Base-by-base conservation (phyloP, 2,888 invertebrate species). In the Odiellus spinosus region DNA sequence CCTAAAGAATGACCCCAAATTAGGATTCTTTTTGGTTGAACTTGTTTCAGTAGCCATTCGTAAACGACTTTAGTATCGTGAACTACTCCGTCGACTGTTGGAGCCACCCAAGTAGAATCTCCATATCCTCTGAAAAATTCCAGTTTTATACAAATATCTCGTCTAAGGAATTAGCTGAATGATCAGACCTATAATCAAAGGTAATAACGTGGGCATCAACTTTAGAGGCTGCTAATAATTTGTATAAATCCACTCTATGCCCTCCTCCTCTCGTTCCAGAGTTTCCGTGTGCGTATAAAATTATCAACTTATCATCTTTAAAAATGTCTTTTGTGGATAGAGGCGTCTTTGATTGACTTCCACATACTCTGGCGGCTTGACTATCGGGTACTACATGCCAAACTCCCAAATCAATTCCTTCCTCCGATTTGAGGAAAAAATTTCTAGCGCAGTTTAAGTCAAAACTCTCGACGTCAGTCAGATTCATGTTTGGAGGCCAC, bases 1-100 rank as follows among this genome's bases (percentile, higher is more conserved):
- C 86, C 90, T 55, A 96, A 70, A 0, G 93, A 95, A 67, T 96
- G 95, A 4, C 93, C 95, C 93, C 93, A 96, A 0, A 95, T 73
- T 59, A 81, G 83, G 12, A 96, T 66, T 0, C 80, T 76, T 44
- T 74, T 70, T n/a, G 71, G 68, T 2, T 74, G 73, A 6, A 74
- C 65, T 38, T 68, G 70, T 21, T 73, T 62, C 41, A 42, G 32
- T 2, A 53, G 26, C 80, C 88, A 93, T 52, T 80, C 74, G 60
- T 80, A 82, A 1, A 88, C 76, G 45, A 75, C 72, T 49, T 79
- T 69, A 0, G 83, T 76, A 63, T 96, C 95, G 18, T 75, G 74
- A 3, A 91, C 85, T 1, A 91, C 77, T 0, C 86, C 88, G 1
- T 72, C 71, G 66, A 95, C 93, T 0, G 80, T 64, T 2, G 72